Evolutionary conservation across 2,113 vertebrate species (phyloP).

Genomic region (Salvelinus sp.): DNA sequence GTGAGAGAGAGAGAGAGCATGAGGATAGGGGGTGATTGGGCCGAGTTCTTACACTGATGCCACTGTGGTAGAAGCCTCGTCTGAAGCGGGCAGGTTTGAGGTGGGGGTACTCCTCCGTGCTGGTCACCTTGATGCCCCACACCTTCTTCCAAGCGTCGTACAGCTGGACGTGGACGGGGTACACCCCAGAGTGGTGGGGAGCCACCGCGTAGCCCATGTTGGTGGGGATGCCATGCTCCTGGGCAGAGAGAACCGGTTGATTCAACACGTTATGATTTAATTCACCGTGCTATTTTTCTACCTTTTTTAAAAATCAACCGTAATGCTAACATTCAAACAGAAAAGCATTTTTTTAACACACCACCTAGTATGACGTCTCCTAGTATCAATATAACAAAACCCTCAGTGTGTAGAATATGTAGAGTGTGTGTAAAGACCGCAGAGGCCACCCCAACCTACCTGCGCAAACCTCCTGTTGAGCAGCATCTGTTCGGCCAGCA

Average conservation of each 20-base stretch:
- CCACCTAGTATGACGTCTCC: no score
- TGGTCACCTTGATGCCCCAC: constrained; percentile 85
- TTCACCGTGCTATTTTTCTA: no score
- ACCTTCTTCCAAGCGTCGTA: constrained; percentile 89
- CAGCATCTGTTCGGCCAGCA: constrained; percentile 87
- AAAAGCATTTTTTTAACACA: no score
- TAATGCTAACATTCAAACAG: no score
- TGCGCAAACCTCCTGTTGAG: constrained; percentile 89
- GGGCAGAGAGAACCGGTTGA: not conserved
- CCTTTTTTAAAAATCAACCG: no score
- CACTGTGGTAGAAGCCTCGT: constrained; percentile 82
- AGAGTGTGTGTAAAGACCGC: no score
- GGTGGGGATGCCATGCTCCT: constrained; percentile 89
- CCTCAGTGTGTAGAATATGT: no score
- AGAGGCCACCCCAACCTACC: constrained; percentile 71
- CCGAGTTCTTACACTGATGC: constrained; percentile 78
- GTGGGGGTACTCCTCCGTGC: constrained; percentile 88
- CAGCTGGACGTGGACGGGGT: constrained; percentile 83
- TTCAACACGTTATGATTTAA: no score
- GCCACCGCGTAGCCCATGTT: constrained; percentile 89
- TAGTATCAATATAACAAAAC: no score
- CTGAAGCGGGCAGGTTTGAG: constrained; percentile 86
- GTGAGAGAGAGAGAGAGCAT: not conserved
- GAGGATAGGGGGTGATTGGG: not conserved
- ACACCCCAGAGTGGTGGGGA: constrained; percentile 86